phyloP scores from a whole-genome alignment of 2,888 invertebrate genomes.

The Heterodera filipjevi region DNA sequence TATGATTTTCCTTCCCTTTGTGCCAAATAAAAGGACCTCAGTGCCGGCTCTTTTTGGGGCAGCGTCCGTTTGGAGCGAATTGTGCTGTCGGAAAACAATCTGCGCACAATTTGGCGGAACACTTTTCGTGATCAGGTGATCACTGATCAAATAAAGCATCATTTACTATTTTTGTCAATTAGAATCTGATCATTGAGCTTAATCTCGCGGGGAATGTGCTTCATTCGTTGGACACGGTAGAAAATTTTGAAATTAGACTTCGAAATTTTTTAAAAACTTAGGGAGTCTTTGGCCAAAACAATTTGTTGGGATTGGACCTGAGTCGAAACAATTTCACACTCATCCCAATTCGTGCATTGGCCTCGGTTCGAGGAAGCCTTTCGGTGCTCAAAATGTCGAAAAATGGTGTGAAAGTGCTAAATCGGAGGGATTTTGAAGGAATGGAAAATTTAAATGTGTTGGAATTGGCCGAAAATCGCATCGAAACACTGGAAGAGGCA shows the following conservation, averaged over 20 bases:
- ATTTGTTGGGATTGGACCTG: slow-evolving; percentile 76
- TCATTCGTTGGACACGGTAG: slow-evolving; percentile 40
- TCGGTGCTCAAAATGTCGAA: slow-evolving; percentile 81
- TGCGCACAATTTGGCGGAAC: slow-evolving; percentile 54
- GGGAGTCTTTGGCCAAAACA: slow-evolving; percentile 65
- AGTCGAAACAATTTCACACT: slow-evolving; percentile 74
- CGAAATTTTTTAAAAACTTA: background rate
- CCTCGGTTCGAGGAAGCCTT: slow-evolving; percentile 67
- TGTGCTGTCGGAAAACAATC: slow-evolving; percentile 53
- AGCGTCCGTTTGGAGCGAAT: slow-evolving; percentile 47
- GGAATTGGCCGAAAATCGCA: slow-evolving; percentile 50
- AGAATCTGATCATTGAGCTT: slow-evolving; percentile 46
- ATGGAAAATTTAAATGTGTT: slow-evolving; percentile 51
- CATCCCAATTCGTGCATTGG: slow-evolving; percentile 73
- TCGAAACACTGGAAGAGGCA: slow-evolving; percentile 55
- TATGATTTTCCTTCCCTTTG: background rate
- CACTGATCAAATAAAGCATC: slow-evolving; percentile 2
- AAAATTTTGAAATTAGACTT: background rate
- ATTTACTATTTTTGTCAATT: slow-evolving; percentile 13
- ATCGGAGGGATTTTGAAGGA: slow-evolving; percentile 44
- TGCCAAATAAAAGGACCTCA: slow-evolving; percentile 33
- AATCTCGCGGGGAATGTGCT: slow-evolving; percentile 53
- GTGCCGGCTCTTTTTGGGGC: slow-evolving; percentile 70
- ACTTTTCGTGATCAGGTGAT: slow-evolving; percentile 56
- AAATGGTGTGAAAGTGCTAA: slow-evolving; percentile 71